Percentiles rank a stretch among this genome's conserved stretches.
These are phyloP conservation scores for Rhorus exstirpatorius DNA, from an alignment of 2,888 invertebrate genomes.

Conservation along the genomic window DNA sequence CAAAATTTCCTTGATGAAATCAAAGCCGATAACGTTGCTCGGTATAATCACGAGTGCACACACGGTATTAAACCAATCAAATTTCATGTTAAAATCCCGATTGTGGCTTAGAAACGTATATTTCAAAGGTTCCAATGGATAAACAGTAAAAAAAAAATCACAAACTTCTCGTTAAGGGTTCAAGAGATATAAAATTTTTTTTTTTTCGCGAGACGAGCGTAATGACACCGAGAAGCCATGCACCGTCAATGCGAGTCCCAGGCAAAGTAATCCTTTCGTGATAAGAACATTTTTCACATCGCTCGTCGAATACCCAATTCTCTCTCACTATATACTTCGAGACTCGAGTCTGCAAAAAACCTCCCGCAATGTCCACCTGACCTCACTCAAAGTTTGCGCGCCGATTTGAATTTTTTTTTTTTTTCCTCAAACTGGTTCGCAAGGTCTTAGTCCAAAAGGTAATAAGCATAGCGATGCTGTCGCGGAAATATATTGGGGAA, in stretches of 20 bases:
- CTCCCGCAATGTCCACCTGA: no score
- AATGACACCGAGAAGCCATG: neutral
- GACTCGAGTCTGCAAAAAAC: conserved; percentile 7
- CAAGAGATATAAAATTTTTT: no score
- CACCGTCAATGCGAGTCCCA: conserved; percentile 29
- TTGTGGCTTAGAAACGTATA: neutral
- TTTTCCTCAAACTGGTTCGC: conserved; percentile 1
- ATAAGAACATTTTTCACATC: conserved; percentile 43
- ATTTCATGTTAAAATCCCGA: conserved; percentile 33
- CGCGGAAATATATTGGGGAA: no score
- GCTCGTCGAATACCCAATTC: conserved; percentile 20
- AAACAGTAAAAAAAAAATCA: neutral
- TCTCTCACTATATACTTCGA: conserved; percentile 26
- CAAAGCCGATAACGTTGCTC: conserved; percentile 5
- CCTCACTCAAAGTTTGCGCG: no score
- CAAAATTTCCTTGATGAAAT: conserved; percentile 46
- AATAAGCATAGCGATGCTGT: no score
- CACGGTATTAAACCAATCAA: neutral
- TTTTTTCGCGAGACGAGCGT: neutral
- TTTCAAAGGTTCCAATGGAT: neutral
- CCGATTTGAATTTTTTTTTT: no score
- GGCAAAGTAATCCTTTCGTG: conserved; percentile 33
- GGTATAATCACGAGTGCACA: conserved; percentile 6
- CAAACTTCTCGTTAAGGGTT: no score
- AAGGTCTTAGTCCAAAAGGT: conserved; percentile 2